Percentiles rank a stretch among this genome's conserved stretches.
Conservation (phyloP, 2,888 invertebrate species). For the Dioctria rufipes region DNA sequence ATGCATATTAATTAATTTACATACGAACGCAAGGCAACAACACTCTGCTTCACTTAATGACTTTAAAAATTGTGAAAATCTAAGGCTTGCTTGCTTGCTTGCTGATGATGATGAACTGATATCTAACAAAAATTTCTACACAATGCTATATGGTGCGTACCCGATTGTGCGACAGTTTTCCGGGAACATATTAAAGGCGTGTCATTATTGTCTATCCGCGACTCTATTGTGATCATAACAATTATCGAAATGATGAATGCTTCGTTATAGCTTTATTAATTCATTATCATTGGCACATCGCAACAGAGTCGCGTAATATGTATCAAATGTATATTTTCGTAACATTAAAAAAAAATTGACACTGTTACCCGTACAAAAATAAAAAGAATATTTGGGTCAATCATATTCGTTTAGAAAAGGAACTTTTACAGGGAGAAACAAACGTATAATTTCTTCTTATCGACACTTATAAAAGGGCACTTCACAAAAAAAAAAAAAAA, state of each 20-base stretch:
- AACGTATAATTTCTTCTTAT: too few species aligned
- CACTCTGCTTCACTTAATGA: neutral
- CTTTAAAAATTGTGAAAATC: conserved; percentile 16
- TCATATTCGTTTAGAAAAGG: neutral
- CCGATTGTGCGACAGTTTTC: conserved; percentile 31
- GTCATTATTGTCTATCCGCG: conserved; percentile 22
- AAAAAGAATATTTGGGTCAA: neutral
- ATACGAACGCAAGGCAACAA: neutral
- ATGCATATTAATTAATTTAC: conserved; percentile 7
- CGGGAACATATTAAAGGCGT: conserved; percentile 31
- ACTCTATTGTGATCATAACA: conserved; percentile 22
- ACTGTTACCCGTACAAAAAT: too few species aligned
- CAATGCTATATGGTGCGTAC: neutral
- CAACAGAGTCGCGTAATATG: neutral
- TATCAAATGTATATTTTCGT: conserved; percentile 5
- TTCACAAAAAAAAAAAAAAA: too few species aligned
- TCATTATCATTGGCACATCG: conserved; percentile 9
- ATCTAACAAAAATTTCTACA: too few species aligned
- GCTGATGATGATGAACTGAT: too few species aligned
- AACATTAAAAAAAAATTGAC: neutral
- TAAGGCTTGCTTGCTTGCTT: neutral
- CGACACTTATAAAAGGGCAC: too few species aligned
- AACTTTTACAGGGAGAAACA: too few species aligned
- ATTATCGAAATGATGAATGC: conserved; percentile 16
- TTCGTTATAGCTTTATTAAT: conserved; percentile 35